Base-by-base conservation (phyloP, 2,797 vertebrate genomes). In the Hozukius guyotensis region DNA sequence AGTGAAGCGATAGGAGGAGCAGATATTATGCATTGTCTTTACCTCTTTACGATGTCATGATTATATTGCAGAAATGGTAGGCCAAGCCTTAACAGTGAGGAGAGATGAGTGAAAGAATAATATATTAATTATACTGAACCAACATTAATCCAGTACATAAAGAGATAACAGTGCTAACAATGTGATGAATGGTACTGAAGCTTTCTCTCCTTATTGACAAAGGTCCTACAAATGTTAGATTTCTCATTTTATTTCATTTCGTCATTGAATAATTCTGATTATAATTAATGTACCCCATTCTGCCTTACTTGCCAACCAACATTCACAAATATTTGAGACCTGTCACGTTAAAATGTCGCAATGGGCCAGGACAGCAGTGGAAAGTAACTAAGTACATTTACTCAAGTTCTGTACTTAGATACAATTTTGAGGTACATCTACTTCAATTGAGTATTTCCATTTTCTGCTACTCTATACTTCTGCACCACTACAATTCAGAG, bases 1-100 rank as follows among this genome's bases (percentile, higher is more conserved):
- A 81, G 10, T 27, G 38, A 65, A 31, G 32, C 13, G 16, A 73
- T 3, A 66, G 8, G 13, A 24, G 25, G 4, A 55, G 29, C 7
- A 66, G 20, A 65, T 56, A 31, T 38, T 65, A 42, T 60, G n/a
- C 4, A 20, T 34, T 72, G 36, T 81, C 57, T 91, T 96, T 96
- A 96, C 96, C 96, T 96, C 83, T 94, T 94, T 20, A 89, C 8
- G 85, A 46, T 83, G 83, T 94, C 89, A 38, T 79, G 67, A 32
- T 94, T 92, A 86, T 86, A 95, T 27, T 96, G 94, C 18, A 94
- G 92, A 78, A 93, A 94, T 7, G 96, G 94, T 25, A 95, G 84
- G 36, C 96, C 96, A 72, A 96, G 95, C 95, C 96, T 96, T 90
- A 74, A 82, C 63, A 80, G 88, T 24, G 69, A 81, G 59, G 78